Percentiles rank a stretch among this genome's conserved stretches.
Conservation (phyloP, 2,113 vertebrate species). For the Antennarius striatus region DNA sequence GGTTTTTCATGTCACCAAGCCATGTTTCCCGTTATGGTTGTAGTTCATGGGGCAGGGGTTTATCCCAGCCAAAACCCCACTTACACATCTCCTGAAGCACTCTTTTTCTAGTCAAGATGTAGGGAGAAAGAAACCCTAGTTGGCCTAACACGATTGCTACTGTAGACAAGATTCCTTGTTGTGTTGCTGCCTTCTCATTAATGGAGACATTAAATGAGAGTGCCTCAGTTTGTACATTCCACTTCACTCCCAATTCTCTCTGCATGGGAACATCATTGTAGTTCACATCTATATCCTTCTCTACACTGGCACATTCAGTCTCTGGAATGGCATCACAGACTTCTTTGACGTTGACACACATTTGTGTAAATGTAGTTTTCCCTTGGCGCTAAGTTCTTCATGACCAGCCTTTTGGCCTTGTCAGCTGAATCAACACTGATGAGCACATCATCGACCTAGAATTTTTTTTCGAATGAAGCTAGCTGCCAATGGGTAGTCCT, state of each 20-base stretch:
- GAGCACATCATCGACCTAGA: conserved; percentile 10
- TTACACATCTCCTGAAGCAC: background rate
- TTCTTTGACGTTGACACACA: background rate
- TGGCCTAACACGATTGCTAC: no score
- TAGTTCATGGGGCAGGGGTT: background rate
- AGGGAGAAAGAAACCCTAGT: no score
- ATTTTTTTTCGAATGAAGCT: background rate
- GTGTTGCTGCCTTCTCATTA: no score
- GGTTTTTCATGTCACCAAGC: background rate
- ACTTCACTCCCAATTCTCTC: no score
- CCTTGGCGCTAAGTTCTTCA: background rate
- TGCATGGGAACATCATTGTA: no score
- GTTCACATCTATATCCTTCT: background rate
- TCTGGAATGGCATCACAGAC: background rate
- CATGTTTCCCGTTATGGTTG: background rate
- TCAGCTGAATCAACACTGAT: conserved; percentile 4
- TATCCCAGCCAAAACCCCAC: background rate
- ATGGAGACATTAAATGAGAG: no score
- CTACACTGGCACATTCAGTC: background rate
- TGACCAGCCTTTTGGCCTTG: background rate
- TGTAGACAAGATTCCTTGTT: no score
- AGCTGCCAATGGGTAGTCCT: background rate
- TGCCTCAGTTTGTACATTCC: no score
- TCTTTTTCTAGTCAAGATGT: no score
- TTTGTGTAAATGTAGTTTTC: background rate